These are phyloP conservation scores for Pinna nobilis DNA, from an alignment of 1,140 invertebrate species.

Conservation along the genomic window DNA sequence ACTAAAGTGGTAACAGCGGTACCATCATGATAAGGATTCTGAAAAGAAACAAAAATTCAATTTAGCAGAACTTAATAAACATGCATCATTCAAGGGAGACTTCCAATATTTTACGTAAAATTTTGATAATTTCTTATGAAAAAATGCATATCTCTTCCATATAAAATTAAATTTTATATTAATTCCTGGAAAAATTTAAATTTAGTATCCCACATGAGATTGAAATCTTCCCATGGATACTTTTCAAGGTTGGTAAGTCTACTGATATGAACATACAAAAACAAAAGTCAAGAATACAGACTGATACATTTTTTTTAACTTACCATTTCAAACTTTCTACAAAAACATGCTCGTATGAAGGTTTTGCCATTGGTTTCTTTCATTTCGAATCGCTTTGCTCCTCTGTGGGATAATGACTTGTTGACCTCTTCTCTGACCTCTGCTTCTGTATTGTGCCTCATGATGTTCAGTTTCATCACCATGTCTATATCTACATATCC, in stretches of 20 bases:
- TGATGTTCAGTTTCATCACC: slow-evolving; percentile 38
- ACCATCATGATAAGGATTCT: slow-evolving; percentile 56
- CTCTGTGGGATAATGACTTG: slow-evolving; percentile 46
- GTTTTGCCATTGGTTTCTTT: slow-evolving; percentile 42
- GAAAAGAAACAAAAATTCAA: not conserved
- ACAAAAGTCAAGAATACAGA: not conserved
- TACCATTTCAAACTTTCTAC: slow-evolving; percentile 60
- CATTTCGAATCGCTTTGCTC: slow-evolving; percentile 48
- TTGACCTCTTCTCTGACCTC: slow-evolving; percentile 52
- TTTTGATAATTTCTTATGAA: too few species aligned
- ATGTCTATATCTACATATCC: slow-evolving; percentile 56
- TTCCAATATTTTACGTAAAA: too few species aligned
- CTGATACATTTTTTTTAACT: too few species aligned
- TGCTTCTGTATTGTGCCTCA: slow-evolving; percentile 42
- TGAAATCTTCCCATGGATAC: too few species aligned
- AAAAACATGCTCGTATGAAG: slow-evolving; percentile 53
- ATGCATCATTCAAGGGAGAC: too few species aligned
- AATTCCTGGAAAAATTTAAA: not conserved
- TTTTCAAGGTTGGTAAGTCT: too few species aligned
- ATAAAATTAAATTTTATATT: too few species aligned
- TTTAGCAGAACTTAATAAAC: not conserved
- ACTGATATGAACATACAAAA: too few species aligned
- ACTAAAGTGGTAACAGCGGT: slow-evolving; percentile 50
- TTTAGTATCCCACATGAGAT: too few species aligned
- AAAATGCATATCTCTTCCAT: too few species aligned